Evolutionary conservation across 2,113 vertebrate species (phyloP).

Genomic region (Onychostoma macrolepis): DNA sequence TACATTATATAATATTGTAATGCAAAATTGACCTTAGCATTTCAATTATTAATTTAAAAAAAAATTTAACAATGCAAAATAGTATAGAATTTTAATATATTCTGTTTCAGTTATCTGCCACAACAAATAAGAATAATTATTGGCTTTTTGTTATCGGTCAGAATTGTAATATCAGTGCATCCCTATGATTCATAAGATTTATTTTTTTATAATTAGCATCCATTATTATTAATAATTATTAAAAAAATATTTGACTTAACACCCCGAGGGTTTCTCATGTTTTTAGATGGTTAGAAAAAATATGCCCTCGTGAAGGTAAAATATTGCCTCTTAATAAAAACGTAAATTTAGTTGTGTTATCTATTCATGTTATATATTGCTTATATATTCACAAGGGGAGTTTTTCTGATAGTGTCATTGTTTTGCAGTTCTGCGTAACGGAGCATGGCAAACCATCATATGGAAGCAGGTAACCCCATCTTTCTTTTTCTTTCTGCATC

Average conservation of each 20-base stretch:
- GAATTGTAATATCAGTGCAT: background rate
- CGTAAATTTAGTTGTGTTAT: background rate
- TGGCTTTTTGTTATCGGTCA: background rate
- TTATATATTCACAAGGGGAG: slow-evolving; percentile 58
- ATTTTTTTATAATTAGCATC: background rate
- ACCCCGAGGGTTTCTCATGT: background rate
- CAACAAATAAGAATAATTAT: background rate
- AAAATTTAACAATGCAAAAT: background rate
- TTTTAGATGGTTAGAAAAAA: background rate
- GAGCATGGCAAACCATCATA: slow-evolving; percentile 92
- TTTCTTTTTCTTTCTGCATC: slow-evolving; percentile 10
- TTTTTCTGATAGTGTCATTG: slow-evolving; percentile 65
- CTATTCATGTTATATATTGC: background rate
- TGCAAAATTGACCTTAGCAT: background rate
- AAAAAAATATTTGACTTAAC: background rate
- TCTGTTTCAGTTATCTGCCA: background rate
- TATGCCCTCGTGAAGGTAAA: background rate
- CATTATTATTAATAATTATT: background rate
- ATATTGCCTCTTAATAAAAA: background rate
- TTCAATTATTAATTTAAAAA: background rate
- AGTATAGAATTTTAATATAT: background rate
- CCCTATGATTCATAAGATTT: background rate
- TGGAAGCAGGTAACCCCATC: slow-evolving; percentile 92
- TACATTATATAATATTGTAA: background rate
- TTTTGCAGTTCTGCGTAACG: slow-evolving; percentile 91